phyloP scores from a whole-genome alignment of 2,113 vertebrate species.

The Phyllostomus discolor region DNA sequence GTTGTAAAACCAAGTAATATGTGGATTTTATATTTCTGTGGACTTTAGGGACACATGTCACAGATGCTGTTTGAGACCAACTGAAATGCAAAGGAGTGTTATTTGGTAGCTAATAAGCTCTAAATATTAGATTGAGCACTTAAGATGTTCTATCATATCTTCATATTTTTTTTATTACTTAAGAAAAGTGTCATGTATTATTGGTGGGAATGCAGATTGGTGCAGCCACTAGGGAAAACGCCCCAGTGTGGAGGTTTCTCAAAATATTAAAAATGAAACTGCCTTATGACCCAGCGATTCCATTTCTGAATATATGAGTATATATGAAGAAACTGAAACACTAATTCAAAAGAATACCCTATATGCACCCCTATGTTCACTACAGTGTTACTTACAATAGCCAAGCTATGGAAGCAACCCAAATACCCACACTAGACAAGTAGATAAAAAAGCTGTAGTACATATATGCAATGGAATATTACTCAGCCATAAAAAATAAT shows the following conservation, averaged over 20 bases:
- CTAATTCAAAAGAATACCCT: not conserved
- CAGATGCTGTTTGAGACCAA: slow-evolving; percentile 21
- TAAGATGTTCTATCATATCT: not conserved
- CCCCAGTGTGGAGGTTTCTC: not conserved
- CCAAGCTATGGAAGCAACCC: not conserved
- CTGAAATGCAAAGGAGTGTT: not conserved
- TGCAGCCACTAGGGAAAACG: not conserved
- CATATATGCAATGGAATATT: not conserved
- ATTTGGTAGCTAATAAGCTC: not conserved
- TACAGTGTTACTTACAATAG: not conserved
- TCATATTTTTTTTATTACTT: not conserved
- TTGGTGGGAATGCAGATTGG: not conserved
- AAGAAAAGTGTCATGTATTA: not conserved
- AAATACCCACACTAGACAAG: not conserved
- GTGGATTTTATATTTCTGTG: slow-evolving; percentile 3
- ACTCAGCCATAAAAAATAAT: not conserved
- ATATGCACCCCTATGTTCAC: not conserved
- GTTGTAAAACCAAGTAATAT: slow-evolving; percentile 35
- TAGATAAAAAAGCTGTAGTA: not conserved
- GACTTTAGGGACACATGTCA: not conserved
- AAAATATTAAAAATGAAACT: not conserved
- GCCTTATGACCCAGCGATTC: not conserved
- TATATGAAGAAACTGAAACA: not conserved
- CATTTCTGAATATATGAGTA: not conserved
- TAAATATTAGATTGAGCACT: slow-evolving; percentile 2